These are phyloP conservation scores for Pseudorectes ferrugineus DNA, from an alignment of 2,113 vertebrate species.

Conservation along the genomic window DNA sequence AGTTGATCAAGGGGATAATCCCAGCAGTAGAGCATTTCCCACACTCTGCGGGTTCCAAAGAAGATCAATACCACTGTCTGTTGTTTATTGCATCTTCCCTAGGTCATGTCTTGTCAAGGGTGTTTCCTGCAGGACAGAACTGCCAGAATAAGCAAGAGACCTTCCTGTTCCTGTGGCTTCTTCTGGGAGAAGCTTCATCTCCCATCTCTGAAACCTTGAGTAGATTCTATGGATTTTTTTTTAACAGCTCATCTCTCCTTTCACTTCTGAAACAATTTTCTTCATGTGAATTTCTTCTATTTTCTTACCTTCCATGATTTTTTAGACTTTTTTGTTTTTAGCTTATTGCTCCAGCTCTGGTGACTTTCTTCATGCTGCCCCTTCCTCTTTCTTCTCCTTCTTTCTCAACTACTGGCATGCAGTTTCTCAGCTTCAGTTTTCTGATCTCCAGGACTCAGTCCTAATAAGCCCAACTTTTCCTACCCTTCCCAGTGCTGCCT, in stretches of 20 bases:
- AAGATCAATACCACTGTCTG: not conserved
- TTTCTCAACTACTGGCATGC: not conserved
- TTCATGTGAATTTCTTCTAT: not conserved
- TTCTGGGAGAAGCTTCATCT: not conserved
- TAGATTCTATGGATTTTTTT: not conserved
- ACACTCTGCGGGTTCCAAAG: not conserved
- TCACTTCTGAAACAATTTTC: not conserved
- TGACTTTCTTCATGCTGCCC: not conserved
- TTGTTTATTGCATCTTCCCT: not conserved
- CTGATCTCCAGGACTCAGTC: not conserved
- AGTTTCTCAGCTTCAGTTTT: not conserved
- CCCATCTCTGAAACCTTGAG: not conserved
- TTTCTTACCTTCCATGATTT: not conserved
- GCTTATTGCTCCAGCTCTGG: not conserved
- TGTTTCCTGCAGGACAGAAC: not conserved
- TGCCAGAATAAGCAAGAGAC: not conserved
- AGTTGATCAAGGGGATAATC: not conserved
- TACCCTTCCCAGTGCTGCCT: not conserved
- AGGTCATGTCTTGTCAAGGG: not conserved
- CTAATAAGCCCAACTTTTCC: not conserved
- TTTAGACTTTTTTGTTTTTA: not conserved
- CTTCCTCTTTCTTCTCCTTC: not conserved
- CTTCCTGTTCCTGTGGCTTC: not conserved
- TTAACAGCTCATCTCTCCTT: not conserved
- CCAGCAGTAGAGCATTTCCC: not conserved